phyloP scores from a whole-genome alignment of 2,888 invertebrate genomes.

The Tiliacea citrago region DNA sequence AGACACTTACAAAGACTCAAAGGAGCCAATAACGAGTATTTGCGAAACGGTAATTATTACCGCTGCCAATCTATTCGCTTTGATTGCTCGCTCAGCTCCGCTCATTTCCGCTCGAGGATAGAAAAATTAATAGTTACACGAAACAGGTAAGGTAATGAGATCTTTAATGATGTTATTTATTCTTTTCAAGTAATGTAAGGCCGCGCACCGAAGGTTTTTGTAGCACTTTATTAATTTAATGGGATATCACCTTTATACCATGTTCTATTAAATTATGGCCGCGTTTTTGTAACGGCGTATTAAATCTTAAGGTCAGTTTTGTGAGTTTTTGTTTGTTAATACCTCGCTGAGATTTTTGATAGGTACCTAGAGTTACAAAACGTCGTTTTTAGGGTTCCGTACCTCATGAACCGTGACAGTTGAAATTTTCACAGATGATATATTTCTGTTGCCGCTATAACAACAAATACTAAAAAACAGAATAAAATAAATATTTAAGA shows the following conservation, averaged over 20 bases:
- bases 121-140: constrained; percentile 67
- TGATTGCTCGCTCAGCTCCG: constrained; percentile 73
- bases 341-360: neutral
- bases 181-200: constrained; percentile 48
- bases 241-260: constrained; percentile 31
- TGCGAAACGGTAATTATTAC: constrained; percentile 51
- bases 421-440: too few relatives aligned
- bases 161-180: constrained; percentile 61
- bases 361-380: neutral
- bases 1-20: constrained; percentile 10
- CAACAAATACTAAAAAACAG: too few relatives aligned
- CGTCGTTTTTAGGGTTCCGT: too few relatives aligned
- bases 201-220: constrained; percentile 32
- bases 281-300: constrained; percentile 25
- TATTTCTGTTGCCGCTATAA: too few relatives aligned
- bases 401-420: too few relatives aligned
- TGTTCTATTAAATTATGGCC: constrained; percentile 32
- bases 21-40: constrained; percentile 45
- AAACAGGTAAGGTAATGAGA: constrained; percentile 65
- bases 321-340: constrained; percentile 14
- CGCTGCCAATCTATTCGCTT: constrained; percentile 41
- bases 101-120: constrained; percentile 77
- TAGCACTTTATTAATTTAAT: constrained; percentile 49
- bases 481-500: too few relatives aligned
- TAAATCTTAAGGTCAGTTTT: constrained; percentile 26